A percentile compares a stretch with the other conserved stretches of the same genome.
Conservation (phyloP, 2,888 invertebrate genomes). For the Oasisia sp. region DNA sequence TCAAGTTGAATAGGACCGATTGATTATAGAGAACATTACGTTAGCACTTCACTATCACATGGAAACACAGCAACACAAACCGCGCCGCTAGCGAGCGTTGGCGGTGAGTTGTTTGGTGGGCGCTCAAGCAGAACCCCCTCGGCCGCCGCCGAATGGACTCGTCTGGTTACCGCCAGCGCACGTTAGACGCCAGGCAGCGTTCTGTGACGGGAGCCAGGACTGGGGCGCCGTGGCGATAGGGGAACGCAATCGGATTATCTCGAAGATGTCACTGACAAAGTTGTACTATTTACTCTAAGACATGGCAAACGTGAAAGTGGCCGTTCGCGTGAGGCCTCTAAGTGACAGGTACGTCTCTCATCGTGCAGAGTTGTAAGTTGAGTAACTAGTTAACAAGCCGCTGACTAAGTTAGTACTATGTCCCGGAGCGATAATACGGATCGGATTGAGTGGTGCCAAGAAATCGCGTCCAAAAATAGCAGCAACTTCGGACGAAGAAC, state of each 20-base stretch:
- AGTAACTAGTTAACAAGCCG: neutral
- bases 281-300: neutral
- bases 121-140: slow-evolving; percentile 6
- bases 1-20: too few relatives aligned
- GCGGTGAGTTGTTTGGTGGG: neutral
- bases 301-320: neutral
- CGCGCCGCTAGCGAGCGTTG: neutral
- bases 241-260: neutral
- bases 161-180: neutral
- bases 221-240: neutral
- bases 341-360: neutral
- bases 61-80: neutral
- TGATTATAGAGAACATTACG: too few relatives aligned
- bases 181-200: neutral
- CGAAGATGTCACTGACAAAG: neutral
- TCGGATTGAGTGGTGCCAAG: slow-evolving; percentile 4
- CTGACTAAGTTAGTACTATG: too few relatives aligned
- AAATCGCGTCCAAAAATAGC: slow-evolving; percentile 6
- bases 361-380: neutral
- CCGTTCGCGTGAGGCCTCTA: slow-evolving; percentile 13
- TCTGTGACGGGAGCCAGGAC: neutral
- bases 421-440: neutral
- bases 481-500: neutral
- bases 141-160: neutral
- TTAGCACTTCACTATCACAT: too few relatives aligned